Conservation (phyloP, 2,797 vertebrate species). For the Enteromius argenteus region DNA sequence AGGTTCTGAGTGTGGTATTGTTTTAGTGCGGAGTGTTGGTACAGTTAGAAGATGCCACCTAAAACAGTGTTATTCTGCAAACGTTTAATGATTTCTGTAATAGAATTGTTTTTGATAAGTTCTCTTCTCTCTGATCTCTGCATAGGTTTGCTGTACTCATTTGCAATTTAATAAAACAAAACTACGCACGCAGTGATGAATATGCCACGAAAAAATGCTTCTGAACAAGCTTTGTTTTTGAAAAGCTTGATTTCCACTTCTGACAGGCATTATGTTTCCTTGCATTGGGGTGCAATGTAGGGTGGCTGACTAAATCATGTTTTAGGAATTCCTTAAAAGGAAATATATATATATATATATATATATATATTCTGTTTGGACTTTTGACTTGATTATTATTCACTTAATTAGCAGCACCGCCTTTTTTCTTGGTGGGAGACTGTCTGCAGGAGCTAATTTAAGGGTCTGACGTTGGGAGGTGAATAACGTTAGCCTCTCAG, state of each 20-base stretch:
- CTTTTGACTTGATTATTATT: slow-evolving; percentile 62
- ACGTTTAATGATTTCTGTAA: not conserved
- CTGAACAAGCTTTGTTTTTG: slow-evolving; percentile 19
- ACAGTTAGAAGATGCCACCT: not conserved
- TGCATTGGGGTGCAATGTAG: not conserved
- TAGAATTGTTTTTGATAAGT: not conserved
- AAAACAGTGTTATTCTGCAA: not conserved
- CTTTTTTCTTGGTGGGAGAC: slow-evolving; percentile 53
- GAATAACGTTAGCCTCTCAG: slow-evolving; percentile 67
- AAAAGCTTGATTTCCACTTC: slow-evolving; percentile 2
- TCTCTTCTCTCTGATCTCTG: not conserved
- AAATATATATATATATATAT: not conserved
- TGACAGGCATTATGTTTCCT: slow-evolving; percentile 19
- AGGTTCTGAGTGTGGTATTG: not conserved
- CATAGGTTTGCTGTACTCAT: slow-evolving; percentile 2
- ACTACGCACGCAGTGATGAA: not conserved
- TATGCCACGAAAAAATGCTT: slow-evolving; percentile 1
- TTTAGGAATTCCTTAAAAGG: slow-evolving; percentile 15
- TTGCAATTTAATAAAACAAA: slow-evolving; percentile 5
- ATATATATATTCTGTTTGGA: slow-evolving; percentile 29
- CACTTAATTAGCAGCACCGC: slow-evolving; percentile 59
- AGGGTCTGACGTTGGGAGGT: slow-evolving; percentile 59
- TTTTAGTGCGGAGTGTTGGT: not conserved
- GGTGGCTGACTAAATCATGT: slow-evolving; percentile 3
- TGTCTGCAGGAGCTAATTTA: slow-evolving; percentile 68